phyloP scores from a whole-genome alignment of 2,113 vertebrate species.

The Mus pahari region DNA sequence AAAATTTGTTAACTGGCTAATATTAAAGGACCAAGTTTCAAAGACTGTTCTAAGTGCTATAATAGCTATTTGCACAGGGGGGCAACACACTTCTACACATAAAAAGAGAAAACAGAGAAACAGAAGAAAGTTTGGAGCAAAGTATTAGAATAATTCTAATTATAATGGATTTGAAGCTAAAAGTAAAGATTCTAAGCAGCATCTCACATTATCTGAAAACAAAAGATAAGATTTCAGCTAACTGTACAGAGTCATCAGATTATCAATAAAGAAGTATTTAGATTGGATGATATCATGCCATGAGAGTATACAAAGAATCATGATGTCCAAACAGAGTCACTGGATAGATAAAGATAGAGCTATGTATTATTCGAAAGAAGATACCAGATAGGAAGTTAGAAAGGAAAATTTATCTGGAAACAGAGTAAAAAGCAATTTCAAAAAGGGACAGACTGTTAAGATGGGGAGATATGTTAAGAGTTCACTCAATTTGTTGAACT shows the following conservation, averaged over 20 bases:
- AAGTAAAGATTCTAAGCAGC: not conserved
- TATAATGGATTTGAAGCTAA: not conserved
- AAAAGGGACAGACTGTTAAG: not conserved
- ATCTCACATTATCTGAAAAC: not conserved
- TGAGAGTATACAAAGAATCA: not conserved
- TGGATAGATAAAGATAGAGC: not conserved
- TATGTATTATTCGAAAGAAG: not conserved
- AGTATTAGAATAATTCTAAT: not conserved
- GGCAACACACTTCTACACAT: not conserved
- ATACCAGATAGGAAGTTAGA: not conserved
- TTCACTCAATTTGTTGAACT: constrained; percentile 12
- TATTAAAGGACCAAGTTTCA: constrained; percentile 13
- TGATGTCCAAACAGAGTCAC: not conserved
- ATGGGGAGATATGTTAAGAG: not conserved
- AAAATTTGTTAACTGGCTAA: not conserved
- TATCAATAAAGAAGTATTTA: not conserved
- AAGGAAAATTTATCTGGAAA: not conserved
- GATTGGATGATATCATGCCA: not conserved
- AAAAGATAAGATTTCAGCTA: not conserved
- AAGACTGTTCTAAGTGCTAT: not conserved
- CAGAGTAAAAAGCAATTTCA: not conserved
- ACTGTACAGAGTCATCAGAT: not conserved
- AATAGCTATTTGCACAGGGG: constrained; percentile 25
- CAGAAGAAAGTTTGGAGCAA: not conserved
- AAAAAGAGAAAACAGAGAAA: not conserved